Evolutionary conservation across 1,140 invertebrate genomes (phyloP).

Genomic region (Lutraria rhynchaena): DNA sequence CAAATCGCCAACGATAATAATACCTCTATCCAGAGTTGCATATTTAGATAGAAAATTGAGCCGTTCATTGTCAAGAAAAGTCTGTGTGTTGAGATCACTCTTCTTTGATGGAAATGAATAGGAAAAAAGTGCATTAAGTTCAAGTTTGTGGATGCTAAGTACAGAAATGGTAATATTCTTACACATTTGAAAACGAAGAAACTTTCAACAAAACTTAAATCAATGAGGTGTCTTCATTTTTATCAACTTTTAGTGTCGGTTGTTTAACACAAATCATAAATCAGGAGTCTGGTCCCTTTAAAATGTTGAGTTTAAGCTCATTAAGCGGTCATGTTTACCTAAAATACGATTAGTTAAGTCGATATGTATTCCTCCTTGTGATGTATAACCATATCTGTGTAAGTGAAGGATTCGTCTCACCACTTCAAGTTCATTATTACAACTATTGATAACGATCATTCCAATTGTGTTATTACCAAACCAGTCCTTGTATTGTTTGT

Average conservation of each 20-base stretch:
- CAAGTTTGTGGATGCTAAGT: too few species aligned
- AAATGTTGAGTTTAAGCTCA: too few species aligned
- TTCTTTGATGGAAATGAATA: background rate
- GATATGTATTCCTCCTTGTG: conserved; percentile 12
- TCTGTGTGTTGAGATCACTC: background rate
- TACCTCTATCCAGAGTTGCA: background rate
- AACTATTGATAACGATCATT: conserved; percentile 48
- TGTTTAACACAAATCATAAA: too few species aligned
- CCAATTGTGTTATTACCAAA: conserved; percentile 26
- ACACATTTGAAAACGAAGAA: background rate
- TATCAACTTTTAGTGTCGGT: background rate
- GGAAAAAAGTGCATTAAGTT: background rate
- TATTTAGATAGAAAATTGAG: background rate
- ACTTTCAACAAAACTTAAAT: background rate
- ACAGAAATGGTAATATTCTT: too few species aligned
- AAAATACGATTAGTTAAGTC: conserved; percentile 24
- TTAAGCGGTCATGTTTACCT: too few species aligned
- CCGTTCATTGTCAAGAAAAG: background rate
- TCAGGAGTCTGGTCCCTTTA: too few species aligned
- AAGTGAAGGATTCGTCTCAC: conserved; percentile 40
- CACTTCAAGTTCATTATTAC: conserved; percentile 49
- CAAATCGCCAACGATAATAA: conserved; percentile 28
- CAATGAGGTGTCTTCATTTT: background rate
- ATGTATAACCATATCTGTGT: conserved; percentile 5
- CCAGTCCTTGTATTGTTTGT: background rate